phyloP scores from a whole-genome alignment of 2,888 invertebrate genomes.

The Brenthis hecate region DNA sequence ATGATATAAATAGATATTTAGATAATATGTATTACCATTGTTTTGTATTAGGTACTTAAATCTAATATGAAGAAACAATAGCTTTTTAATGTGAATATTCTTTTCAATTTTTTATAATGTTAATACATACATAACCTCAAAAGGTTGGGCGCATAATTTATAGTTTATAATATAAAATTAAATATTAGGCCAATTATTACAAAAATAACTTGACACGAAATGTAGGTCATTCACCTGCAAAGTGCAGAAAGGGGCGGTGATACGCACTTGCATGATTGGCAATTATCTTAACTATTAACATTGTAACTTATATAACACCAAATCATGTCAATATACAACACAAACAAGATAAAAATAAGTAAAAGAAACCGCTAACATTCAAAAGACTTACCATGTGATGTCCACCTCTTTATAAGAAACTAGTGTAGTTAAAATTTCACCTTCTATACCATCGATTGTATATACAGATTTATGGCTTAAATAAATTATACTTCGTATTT shows the following conservation, averaged over 20 bases:
- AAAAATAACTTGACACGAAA: conserved; percentile 16
- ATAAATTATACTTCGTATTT: conserved; percentile 15
- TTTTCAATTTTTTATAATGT: not conserved
- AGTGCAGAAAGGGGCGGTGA: conserved; percentile 48
- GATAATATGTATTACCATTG: too few species aligned
- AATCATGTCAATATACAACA: conserved; percentile 56
- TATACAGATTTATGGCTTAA: not conserved
- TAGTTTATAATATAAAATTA: not conserved
- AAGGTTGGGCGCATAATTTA: not conserved
- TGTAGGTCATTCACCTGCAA: conserved; percentile 60
- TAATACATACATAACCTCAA: conserved; percentile 14
- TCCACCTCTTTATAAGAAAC: conserved; percentile 24
- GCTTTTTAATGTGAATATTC: not conserved
- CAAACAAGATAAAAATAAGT: conserved; percentile 50
- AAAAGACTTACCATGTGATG: conserved; percentile 47
- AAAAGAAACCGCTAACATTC: conserved; percentile 49
- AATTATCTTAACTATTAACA: conserved; percentile 58
- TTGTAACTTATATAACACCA: conserved; percentile 64
- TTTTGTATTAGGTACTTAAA: too few species aligned
- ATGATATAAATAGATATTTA: too few species aligned
- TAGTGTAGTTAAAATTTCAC: conserved; percentile 7
- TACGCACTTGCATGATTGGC: conserved; percentile 51
- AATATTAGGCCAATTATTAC: conserved; percentile 9
- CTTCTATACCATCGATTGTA: conserved; percentile 12
- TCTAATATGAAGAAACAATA: too few species aligned